Percentiles rank a stretch among this genome's conserved stretches.
phyloP scores from a whole-genome alignment of 1,140 invertebrate species.

The Holotrichia oblita region DNA sequence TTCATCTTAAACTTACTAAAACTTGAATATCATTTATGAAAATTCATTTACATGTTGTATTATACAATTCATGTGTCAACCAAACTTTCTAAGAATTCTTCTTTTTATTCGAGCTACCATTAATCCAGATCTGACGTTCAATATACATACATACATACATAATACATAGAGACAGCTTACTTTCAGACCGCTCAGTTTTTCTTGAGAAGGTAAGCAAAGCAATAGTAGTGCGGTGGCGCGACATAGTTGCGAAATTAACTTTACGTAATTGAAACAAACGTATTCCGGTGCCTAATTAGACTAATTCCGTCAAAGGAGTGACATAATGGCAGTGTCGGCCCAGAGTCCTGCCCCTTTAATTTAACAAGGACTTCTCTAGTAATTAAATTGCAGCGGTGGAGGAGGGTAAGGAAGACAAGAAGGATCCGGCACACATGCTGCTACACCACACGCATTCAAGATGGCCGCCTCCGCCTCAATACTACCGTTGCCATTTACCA shows the following conservation, averaged over 20 bases:
- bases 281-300: conserved; percentile 37
- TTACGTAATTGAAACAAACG: conserved; percentile 36
- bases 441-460: conserved; percentile 51
- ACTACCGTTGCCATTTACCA: background rate
- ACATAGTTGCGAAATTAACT: conserved; percentile 36
- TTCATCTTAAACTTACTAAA: too few relatives aligned
- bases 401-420: background rate
- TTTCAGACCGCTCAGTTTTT: background rate
- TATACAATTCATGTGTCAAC: too few relatives aligned
- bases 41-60: too few relatives aligned
- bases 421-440: conserved; percentile 37
- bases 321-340: conserved; percentile 56
- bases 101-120: too few relatives aligned
- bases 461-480: conserved; percentile 50
- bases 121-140: too few relatives aligned
- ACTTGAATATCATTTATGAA: too few relatives aligned
- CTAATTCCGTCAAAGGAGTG: conserved; percentile 50
- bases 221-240: conserved; percentile 21
- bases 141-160: background rate
- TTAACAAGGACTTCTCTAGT: conserved; percentile 56
- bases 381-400: conserved; percentile 55
- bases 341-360: conserved; percentile 55
- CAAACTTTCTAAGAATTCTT: too few relatives aligned
- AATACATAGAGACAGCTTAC: background rate
- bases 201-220: conserved; percentile 14